phyloP scores from a whole-genome alignment of 2,797 vertebrate species.

The Myotis vivesi region DNA sequence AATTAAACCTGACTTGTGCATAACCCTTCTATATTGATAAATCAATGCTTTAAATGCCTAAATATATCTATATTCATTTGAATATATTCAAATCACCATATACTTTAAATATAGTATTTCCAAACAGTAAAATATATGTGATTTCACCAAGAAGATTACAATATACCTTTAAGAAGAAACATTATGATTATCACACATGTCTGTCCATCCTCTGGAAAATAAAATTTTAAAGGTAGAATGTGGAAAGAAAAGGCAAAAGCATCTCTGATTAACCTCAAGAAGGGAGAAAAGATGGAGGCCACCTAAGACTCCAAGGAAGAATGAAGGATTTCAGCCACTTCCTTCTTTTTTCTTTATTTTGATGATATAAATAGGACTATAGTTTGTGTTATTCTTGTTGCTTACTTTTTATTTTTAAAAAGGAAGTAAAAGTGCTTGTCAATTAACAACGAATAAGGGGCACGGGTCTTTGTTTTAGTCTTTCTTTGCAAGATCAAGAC shows the following conservation, averaged over 20 bases:
- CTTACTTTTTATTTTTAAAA: conserved; percentile 14
- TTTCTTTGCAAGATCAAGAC: neutral
- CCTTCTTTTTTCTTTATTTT: neutral
- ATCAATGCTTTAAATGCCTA: neutral
- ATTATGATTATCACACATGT: neutral
- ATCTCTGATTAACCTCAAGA: neutral
- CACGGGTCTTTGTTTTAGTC: neutral
- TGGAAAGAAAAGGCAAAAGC: neutral
- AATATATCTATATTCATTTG: conserved; percentile 32
- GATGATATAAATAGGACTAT: neutral
- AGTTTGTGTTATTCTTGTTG: neutral
- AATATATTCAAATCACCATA: conserved; percentile 31
- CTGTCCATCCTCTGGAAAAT: neutral
- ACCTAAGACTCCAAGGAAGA: neutral
- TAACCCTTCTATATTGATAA: conserved; percentile 19
- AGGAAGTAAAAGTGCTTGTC: neutral
- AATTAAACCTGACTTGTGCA: conserved; percentile 14
- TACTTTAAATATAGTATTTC: neutral
- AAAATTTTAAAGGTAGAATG: neutral
- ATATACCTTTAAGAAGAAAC: neutral
- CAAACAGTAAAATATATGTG: neutral
- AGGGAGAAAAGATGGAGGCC: neutral
- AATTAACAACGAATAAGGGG: neutral
- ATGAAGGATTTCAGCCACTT: neutral
- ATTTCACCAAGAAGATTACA: conserved; percentile 2